Evolutionary conservation across 2,797 vertebrate species (phyloP), one percentile per base, ranked within the genome.

Genomic region (Eutrigla gurnardus): DNA sequence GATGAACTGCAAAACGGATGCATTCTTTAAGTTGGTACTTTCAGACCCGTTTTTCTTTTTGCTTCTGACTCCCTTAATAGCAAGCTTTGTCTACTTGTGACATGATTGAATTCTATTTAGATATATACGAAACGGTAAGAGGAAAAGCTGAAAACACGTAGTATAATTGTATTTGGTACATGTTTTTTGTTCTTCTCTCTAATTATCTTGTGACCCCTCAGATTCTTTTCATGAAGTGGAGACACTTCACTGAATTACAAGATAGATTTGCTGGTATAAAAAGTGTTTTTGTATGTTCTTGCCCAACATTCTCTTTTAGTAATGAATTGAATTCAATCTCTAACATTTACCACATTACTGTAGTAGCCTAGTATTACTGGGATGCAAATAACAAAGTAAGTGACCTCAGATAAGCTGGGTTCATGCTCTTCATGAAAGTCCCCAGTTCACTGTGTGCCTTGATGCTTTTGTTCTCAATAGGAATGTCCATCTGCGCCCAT

Each of bases 401-500:
- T 40, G 54, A 63, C 68, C 72, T 49, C 43, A 54, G 67, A 62
- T 66, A 37, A 61, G 36, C 25, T 3, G 33, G 7, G 39, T 60
- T 33, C 70, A 14, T 42, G 67, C 8, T 32, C 32, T 65, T 42
- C 15, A 3, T 58, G 18, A 11, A 57, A 59, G 67, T 60, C 55
- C 8, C 32, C 59, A 17, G 14, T 60, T 71, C 54, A 17, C 35
- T 61, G 43, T 42, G 46, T 47, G 64, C 57, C 66, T 40, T 77
- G 18, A 42, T 80, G 35, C 52, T 47, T 46, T 14, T 52, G 15
- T 57, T n/a, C 55, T 85, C 66, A 83, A 65, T 25, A 78, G 82
- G 74, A 88, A 84, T 84, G 81, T 71, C 54, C 58, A 62, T 74
- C 45, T 69, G 71, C 17, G 12, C 35, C 60, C 35, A 36, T 45